Conservation (phyloP, 1,140 invertebrate species). For the Pogonomyrmex barbatus region DNA sequence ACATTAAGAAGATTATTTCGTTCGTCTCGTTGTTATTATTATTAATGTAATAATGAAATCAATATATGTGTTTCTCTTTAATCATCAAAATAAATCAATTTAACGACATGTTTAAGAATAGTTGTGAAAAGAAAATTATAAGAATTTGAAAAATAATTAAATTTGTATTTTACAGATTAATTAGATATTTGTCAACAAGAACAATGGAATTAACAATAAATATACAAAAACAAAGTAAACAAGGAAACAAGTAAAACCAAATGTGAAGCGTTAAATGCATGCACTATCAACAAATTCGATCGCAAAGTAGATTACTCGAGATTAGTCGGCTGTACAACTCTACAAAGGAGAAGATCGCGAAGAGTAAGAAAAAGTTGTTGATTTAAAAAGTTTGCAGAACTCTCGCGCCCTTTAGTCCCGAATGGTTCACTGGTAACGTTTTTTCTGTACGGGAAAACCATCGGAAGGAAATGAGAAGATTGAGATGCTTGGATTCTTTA, state of each 20-base stretch:
- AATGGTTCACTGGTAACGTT: conserved; percentile 65
- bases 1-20: conserved; percentile 26
- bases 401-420: conserved; percentile 50
- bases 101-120: not conserved
- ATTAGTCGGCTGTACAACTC: conserved; percentile 36
- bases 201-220: not conserved
- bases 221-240: too few species aligned
- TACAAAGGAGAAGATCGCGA: conserved; percentile 22
- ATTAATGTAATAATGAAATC: conserved; percentile 4
- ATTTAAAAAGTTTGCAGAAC: conserved; percentile 79
- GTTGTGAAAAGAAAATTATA: not conserved
- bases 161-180: conserved; percentile 16
- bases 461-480: conserved; percentile 59
- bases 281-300: conserved; percentile 71
- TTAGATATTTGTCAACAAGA: not conserved
- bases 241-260: not conserved
- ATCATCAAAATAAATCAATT: not conserved
- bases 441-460: conserved; percentile 76
- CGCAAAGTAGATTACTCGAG: conserved; percentile 69
- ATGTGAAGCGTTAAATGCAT: conserved; percentile 59
- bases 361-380: conserved; percentile 61
- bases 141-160: not conserved
- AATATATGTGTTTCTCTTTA: not conserved
- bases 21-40: not conserved
- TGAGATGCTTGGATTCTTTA: conserved; percentile 28